Percentiles rank a stretch among this genome's conserved stretches.
These are phyloP conservation scores for Aradophagus sp. DNA, from an alignment of 1,140 invertebrate genomes.

Conservation along the genomic window DNA sequence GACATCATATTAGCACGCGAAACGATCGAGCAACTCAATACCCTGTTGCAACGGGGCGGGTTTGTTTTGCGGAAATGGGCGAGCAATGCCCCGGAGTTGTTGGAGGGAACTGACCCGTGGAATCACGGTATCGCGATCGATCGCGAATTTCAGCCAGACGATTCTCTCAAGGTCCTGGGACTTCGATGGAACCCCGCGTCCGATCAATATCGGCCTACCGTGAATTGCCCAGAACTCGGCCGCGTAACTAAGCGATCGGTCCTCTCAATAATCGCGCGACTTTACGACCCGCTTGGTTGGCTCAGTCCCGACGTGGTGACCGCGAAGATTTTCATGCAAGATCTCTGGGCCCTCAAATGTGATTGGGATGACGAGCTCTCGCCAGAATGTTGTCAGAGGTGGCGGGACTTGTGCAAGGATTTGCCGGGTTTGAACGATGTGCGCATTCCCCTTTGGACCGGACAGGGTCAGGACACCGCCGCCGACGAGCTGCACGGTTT, in stretches of 20 bases:
- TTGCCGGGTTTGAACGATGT: neutral
- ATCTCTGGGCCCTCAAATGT: slow-evolving; percentile 46
- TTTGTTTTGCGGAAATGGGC: slow-evolving; percentile 2
- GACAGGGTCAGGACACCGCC: neutral
- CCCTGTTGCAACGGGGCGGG: neutral
- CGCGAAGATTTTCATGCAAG: slow-evolving; percentile 46
- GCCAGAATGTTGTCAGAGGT: neutral
- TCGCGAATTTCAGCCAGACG: too few relatives aligned
- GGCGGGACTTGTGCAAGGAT: neutral
- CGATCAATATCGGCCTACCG: too few relatives aligned
- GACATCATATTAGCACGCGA: neutral
- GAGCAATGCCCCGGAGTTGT: slow-evolving; percentile 1
- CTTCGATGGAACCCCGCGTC: too few relatives aligned
- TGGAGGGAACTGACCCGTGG: neutral
- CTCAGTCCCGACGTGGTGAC: slow-evolving; percentile 6
- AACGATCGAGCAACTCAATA: neutral
- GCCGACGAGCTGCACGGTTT: slow-evolving; percentile 5
- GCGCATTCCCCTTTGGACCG: neutral
- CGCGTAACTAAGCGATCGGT: slow-evolving; percentile 13
- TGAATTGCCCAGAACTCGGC: too few relatives aligned
- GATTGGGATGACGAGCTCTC: slow-evolving; percentile 31
- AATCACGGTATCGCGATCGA: too few relatives aligned
- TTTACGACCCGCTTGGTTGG: slow-evolving; percentile 21
- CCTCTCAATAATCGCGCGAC: slow-evolving; percentile 16
- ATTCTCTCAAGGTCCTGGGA: too few relatives aligned